Percentiles rank a stretch among this genome's conserved stretches.
These are phyloP conservation scores for Phoxinus dragarum DNA, from an alignment of 2,797 vertebrate genomes.

Conservation along the genomic window DNA sequence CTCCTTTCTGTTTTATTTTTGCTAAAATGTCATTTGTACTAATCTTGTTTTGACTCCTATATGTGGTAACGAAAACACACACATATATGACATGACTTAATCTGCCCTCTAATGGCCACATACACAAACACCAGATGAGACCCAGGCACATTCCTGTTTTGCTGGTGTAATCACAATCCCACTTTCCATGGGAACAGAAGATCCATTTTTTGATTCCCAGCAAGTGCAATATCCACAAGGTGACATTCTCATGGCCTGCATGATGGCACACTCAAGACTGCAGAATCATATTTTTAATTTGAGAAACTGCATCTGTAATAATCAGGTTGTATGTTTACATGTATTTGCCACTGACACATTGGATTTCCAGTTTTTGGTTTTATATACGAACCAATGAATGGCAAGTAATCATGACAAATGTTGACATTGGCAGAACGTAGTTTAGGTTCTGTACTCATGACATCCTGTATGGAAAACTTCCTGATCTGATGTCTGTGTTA, in stretches of 20 bases:
- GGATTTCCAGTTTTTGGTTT: background rate
- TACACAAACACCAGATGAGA: constrained; percentile 11
- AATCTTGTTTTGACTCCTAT: background rate
- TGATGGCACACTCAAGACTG: constrained; percentile 31
- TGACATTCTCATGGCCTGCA: constrained; percentile 52
- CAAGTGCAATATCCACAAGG: constrained; percentile 20
- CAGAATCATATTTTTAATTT: constrained; percentile 41
- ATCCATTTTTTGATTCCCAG: constrained; percentile 4
- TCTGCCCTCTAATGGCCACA: constrained; percentile 67
- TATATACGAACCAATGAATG: background rate
- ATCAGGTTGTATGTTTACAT: background rate
- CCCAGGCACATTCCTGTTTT: constrained; percentile 22
- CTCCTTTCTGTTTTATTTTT: background rate
- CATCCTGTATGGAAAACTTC: background rate
- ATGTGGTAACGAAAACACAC: constrained; percentile 25
- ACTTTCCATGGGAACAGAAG: constrained; percentile 32
- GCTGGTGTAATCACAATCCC: constrained; percentile 42
- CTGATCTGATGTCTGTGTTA: constrained; percentile 17
- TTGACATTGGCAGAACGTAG: background rate
- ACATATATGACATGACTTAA: constrained; percentile 59
- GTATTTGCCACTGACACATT: background rate
- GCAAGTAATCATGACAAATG: background rate
- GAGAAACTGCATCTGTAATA: background rate
- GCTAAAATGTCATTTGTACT: background rate
- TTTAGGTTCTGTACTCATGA: background rate